Evolutionary conservation across 2,888 invertebrate species (phyloP).

Genomic region (Hecatera dysodea): DNA sequence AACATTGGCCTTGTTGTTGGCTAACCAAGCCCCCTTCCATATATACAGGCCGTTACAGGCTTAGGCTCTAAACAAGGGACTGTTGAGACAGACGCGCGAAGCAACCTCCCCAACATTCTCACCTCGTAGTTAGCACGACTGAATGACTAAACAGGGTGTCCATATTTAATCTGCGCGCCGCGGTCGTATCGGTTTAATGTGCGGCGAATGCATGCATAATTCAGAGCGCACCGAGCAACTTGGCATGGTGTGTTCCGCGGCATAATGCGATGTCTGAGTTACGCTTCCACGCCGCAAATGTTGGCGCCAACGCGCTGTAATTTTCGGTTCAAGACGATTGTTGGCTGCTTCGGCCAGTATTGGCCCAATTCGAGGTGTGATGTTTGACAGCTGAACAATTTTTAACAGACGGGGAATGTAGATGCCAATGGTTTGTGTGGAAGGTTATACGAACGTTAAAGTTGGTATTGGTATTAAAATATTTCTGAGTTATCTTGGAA

Average conservation of each 20-base stretch:
- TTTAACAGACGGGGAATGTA: conserved; percentile 24
- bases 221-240: conserved; percentile 71
- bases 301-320: conserved; percentile 59
- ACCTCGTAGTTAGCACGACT: conserved; percentile 76
- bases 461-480: conserved; percentile 17
- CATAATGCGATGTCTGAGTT: conserved; percentile 72
- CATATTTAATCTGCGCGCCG: conserved; percentile 81
- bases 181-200: conserved; percentile 81
- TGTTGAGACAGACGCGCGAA: conserved; percentile 34
- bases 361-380: conserved; percentile 44
- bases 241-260: conserved; percentile 70
- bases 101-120: conserved; percentile 67
- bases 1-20: conserved; percentile 26
- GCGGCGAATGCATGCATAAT: conserved; percentile 81
- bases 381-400: conserved; percentile 44
- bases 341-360: conserved; percentile 35
- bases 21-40: not conserved
- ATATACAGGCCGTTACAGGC: conserved; percentile 25
- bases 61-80: conserved; percentile 40
- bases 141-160: conserved; percentile 83
- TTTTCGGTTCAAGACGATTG: conserved; percentile 33
- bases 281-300: conserved; percentile 60
- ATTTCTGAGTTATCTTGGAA: not conserved
- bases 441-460: not conserved
- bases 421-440: not conserved